phyloP scores from a whole-genome alignment of 2,888 invertebrate genomes.

The Napeogenes inachia region DNA sequence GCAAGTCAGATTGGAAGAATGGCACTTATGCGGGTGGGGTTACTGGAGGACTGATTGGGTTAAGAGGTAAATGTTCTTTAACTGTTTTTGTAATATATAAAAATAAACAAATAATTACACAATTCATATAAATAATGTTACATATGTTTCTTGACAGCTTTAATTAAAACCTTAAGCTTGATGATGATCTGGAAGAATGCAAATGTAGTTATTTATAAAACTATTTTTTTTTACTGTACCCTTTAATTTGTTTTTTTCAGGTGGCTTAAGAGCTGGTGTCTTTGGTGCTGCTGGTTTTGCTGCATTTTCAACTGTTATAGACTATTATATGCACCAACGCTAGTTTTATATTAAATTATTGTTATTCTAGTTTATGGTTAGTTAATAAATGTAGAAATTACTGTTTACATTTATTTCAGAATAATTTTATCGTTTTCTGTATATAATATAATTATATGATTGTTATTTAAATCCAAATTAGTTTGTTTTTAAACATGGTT shows the following conservation, averaged over 20 bases:
- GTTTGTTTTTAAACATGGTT: too few relatives aligned
- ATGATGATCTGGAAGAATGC: too few relatives aligned
- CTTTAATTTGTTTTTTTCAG: constrained; percentile 70
- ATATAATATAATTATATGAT: too few relatives aligned
- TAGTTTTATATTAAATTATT: constrained; percentile 33
- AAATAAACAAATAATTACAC: too few relatives aligned
- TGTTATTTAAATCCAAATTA: too few relatives aligned
- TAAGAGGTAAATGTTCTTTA: constrained; percentile 79
- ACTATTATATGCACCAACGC: constrained; percentile 91
- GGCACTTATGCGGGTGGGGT: constrained; percentile 96
- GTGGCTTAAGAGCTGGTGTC: constrained; percentile 94
- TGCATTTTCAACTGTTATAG: constrained; percentile 96
- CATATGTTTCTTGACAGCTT: too few relatives aligned
- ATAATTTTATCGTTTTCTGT: too few relatives aligned
- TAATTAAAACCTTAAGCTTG: too few relatives aligned
- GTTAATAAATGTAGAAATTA: constrained; percentile 13
- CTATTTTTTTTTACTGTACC: background rate
- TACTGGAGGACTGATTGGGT: constrained; percentile 94
- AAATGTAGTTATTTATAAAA: too few relatives aligned
- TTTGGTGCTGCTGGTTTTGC: constrained; percentile 98
- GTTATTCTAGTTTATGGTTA: constrained; percentile 10
- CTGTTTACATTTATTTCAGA: constrained; percentile 8
- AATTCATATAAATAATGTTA: too few relatives aligned
- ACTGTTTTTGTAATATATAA: too few relatives aligned
- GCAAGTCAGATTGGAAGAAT: constrained; percentile 97